Evolutionary conservation across 2,113 vertebrate species (phyloP), one percentile per base, ranked within the genome.

Genomic region (Gasterosteus nipponicus): DNA sequence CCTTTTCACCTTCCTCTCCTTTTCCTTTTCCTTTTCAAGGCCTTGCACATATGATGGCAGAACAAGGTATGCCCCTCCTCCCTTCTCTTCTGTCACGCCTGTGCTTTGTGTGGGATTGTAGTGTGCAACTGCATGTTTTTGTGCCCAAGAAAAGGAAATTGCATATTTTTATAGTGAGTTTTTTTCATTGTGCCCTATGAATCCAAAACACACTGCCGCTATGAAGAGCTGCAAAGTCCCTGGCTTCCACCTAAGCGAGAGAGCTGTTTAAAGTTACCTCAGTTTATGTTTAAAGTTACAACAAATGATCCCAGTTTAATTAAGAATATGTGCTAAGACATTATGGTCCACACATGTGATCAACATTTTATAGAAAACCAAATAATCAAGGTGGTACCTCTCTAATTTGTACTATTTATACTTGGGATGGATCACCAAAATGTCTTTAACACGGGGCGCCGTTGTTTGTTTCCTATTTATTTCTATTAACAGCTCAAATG

Each of bases 31-130:
- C 67, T 63, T 63, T 62, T 90, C 10, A 95, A 99, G 98, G 97
- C 92, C 92, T 99, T 86, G 96, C 97, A 86, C 97, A 99, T 87
- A 95, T 99, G 95, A 97, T 99, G 96, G 87, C 95, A 76, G 98
- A 99, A 94, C 97, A 98, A 99, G 98, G 98, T 99, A 98, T 88
- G 95, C 92, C 7, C 84, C 82, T 89, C 84, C 74, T 63, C 26
- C 57, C 64, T 68, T 82, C 73, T 57, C 83, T 18, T 77, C 49
- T n/a, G 42, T 60, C 60, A 3, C 49, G 15, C 19, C 46, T 51
- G 42, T 61, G 16, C 57, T 66, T 63, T 7, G 33, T n/a, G 15
- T 71, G 57, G 47, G 22, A 5, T 26, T 73, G 19, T 49, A 15
- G 39, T 63, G 19, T 73, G 31, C 12, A 67, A n/a, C 60, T 75